These are phyloP conservation scores for Epinotia bilunana DNA, from an alignment of 2,888 invertebrate genomes.

Conservation along the genomic window DNA sequence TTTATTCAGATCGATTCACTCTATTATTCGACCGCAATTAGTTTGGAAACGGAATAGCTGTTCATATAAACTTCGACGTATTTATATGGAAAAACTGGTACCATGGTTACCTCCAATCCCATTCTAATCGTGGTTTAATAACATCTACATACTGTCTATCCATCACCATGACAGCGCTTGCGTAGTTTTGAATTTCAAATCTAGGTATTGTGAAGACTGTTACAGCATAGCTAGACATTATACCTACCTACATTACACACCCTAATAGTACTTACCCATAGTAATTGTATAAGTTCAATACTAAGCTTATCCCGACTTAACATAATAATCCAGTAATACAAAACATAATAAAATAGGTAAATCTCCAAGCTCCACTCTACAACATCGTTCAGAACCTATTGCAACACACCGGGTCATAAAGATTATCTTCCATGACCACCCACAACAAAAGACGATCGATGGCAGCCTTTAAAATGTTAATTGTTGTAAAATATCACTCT, in stretches of 20 bases:
- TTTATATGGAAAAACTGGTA: no score
- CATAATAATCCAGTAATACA: background rate
- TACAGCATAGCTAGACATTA: no score
- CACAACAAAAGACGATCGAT: constrained; percentile 48
- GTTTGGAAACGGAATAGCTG: no score
- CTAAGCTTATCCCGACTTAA: background rate
- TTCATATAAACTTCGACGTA: no score
- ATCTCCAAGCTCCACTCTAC: constrained; percentile 4
- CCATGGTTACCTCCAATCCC: no score
- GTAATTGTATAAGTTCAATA: background rate
- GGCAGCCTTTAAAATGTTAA: constrained; percentile 49
- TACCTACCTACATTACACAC: background rate
- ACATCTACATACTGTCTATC: no score
- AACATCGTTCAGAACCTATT: constrained; percentile 28
- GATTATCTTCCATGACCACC: constrained; percentile 41
- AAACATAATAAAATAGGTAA: background rate
- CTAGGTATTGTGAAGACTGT: no score
- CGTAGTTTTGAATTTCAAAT: no score
- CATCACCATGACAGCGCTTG: no score
- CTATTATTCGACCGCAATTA: no score
- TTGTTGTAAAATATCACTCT: constrained; percentile 56
- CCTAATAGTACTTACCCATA: background rate
- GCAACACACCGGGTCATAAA: constrained; percentile 34
- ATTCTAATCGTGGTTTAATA: no score
- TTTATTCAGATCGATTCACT: no score